A percentile compares a stretch with the other conserved stretches of the same genome.
These are phyloP conservation scores for Trichopria drosophilae DNA, from an alignment of 2,888 invertebrate species.

Conservation along the genomic window DNA sequence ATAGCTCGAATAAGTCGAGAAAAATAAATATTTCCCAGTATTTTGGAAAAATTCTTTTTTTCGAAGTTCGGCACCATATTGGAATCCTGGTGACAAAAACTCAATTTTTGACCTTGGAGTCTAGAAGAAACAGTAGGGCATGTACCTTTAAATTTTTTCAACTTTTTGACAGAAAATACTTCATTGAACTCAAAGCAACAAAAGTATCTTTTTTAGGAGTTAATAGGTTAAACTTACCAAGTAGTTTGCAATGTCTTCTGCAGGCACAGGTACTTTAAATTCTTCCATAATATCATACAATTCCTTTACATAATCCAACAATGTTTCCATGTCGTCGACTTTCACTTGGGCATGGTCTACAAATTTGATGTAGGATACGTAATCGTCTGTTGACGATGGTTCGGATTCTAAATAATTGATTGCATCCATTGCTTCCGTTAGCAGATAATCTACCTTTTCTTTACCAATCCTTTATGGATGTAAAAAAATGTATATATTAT, in stretches of 20 bases:
- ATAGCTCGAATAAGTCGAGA: too few species aligned
- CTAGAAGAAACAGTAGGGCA: too few species aligned
- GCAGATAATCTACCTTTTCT: conserved; percentile 60
- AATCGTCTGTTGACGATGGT: conserved; percentile 73
- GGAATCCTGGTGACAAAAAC: too few species aligned
- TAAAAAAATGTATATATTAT: background rate
- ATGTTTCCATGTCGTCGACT: conserved; percentile 71
- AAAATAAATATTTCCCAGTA: too few species aligned
- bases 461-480: conserved; percentile 66
- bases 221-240: conserved; percentile 46
- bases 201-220: background rate
- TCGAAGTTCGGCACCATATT: too few species aligned
- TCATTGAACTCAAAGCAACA: background rate
- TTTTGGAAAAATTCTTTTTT: too few species aligned
- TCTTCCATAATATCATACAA: conserved; percentile 83
- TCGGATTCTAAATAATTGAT: conserved; percentile 63
- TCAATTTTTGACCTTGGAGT: too few species aligned
- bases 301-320: conserved; percentile 79
- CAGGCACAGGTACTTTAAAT: conserved; percentile 72
- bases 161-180: too few species aligned
- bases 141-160: background rate
- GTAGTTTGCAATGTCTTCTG: conserved; percentile 71
- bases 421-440: conserved; percentile 66
- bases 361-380: conserved; percentile 72
- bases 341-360: conserved; percentile 69